Conservation (phyloP, 2,113 vertebrate species). For the Corydoras sp. region DNA sequence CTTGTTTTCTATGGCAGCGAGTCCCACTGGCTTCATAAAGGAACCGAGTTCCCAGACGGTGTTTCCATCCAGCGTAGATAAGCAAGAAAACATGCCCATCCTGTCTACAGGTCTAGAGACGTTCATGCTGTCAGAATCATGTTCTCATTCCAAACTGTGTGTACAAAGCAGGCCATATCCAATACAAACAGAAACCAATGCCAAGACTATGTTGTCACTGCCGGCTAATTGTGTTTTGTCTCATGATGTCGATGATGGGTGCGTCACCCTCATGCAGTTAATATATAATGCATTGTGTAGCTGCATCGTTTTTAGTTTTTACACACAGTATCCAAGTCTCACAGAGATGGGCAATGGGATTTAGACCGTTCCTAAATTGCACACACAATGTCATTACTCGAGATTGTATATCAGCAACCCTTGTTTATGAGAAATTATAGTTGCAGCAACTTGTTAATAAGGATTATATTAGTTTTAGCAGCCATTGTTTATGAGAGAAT, state of each 20-base stretch:
- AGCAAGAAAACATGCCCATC: slow-evolving; percentile 50
- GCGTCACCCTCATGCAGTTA: not conserved
- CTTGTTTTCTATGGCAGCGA: slow-evolving; percentile 54
- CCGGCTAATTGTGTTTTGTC: not conserved
- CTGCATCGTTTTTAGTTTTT: too few species aligned
- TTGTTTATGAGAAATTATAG: too few species aligned
- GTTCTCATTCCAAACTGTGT: slow-evolving; percentile 31
- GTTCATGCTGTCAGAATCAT: slow-evolving; percentile 57
- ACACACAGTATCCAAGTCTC: too few species aligned
- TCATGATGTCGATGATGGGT: not conserved
- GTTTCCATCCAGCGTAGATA: slow-evolving; percentile 23
- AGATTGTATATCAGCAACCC: too few species aligned
- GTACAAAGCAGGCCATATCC: not conserved
- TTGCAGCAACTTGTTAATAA: too few species aligned
- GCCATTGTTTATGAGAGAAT: too few species aligned
- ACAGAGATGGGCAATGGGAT: too few species aligned
- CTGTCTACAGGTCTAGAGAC: slow-evolving; percentile 57
- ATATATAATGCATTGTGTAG: too few species aligned
- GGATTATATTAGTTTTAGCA: too few species aligned
- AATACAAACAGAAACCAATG: not conserved
- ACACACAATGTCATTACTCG: too few species aligned
- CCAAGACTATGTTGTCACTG: not conserved
- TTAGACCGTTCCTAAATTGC: too few species aligned
- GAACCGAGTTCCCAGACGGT: slow-evolving; percentile 33
- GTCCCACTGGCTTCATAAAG: slow-evolving; percentile 53